A percentile compares a stretch with the other conserved stretches of the same genome.
These are phyloP conservation scores for Morus bassanus DNA, from an alignment of 2,797 vertebrate genomes.

Conservation along the genomic window DNA sequence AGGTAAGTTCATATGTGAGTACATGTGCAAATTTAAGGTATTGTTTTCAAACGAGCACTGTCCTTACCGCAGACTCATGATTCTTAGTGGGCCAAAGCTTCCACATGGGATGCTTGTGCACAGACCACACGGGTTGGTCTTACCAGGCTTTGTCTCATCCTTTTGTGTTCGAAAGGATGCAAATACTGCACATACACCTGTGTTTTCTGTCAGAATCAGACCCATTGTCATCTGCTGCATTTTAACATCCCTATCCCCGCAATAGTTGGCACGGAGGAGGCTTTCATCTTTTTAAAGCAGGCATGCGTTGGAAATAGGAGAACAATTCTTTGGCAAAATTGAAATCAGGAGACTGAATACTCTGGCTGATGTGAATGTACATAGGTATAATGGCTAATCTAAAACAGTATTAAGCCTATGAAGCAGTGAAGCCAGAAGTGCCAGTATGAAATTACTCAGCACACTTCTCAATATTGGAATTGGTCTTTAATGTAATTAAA, in stretches of 20 bases:
- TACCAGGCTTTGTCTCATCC: background rate
- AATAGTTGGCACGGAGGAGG: background rate
- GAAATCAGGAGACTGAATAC: background rate
- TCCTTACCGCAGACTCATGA: accelerated
- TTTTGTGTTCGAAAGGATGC: background rate
- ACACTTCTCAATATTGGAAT: background rate
- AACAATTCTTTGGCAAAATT: background rate
- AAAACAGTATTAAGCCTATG: background rate
- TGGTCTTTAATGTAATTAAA: background rate
- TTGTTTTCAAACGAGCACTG: background rate
- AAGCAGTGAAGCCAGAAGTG: background rate
- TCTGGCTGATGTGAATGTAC: background rate
- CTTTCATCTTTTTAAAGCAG: background rate
- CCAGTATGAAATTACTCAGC: background rate
- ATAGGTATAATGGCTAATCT: background rate
- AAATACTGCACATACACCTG: background rate
- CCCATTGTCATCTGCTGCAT: background rate
- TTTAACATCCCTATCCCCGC: background rate
- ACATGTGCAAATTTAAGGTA: background rate
- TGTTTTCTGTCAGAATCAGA: background rate
- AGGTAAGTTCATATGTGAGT: background rate
- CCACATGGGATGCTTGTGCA: accelerated
- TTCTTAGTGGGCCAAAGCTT: background rate
- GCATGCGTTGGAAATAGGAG: background rate
- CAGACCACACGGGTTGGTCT: background rate